Percentiles rank a stretch among this genome's conserved stretches.
Evolutionary conservation across 2,113 vertebrate genomes (phyloP).

Genomic region (Sinocyclocheilus maitianheensis): DNA sequence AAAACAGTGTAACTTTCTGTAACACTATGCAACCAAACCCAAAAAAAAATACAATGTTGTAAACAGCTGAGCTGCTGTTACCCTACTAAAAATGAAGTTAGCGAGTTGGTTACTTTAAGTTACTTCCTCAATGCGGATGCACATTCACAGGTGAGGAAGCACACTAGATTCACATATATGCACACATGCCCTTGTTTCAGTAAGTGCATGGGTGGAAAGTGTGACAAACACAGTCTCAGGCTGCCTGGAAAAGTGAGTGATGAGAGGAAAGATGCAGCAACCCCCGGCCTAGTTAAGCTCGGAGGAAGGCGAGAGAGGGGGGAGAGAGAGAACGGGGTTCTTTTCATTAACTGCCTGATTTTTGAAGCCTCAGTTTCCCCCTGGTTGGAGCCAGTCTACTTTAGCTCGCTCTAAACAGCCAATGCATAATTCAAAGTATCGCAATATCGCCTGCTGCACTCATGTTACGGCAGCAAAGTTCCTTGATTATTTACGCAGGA

Average conservation of each 20-base stretch:
- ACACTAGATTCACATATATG: background rate
- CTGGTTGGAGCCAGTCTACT: slow-evolving; percentile 42
- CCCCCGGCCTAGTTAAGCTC: slow-evolving; percentile 11
- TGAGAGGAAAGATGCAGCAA: slow-evolving; percentile 10
- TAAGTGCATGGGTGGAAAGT: background rate
- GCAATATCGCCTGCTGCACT: too few relatives aligned
- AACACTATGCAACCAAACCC: background rate
- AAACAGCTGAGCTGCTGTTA: background rate
- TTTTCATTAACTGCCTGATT: slow-evolving; percentile 51
- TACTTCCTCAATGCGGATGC: background rate
- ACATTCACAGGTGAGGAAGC: background rate
- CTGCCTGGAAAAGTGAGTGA: slow-evolving; percentile 23
- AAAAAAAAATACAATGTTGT: background rate
- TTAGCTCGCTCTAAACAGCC: slow-evolving; percentile 50
- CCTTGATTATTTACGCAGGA: too few relatives aligned
- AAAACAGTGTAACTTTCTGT: background rate
- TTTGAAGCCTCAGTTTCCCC: slow-evolving; percentile 42
- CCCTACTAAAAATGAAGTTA: background rate
- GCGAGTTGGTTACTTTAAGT: background rate
- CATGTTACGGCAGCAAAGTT: too few relatives aligned
- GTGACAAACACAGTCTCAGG: background rate
- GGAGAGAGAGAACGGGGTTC: background rate
- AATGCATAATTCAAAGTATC: slow-evolving; percentile 53
- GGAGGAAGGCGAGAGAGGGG: background rate
- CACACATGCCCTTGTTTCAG: background rate